Conservation (phyloP, 2,797 vertebrate species). For the Danio choprae region DNA sequence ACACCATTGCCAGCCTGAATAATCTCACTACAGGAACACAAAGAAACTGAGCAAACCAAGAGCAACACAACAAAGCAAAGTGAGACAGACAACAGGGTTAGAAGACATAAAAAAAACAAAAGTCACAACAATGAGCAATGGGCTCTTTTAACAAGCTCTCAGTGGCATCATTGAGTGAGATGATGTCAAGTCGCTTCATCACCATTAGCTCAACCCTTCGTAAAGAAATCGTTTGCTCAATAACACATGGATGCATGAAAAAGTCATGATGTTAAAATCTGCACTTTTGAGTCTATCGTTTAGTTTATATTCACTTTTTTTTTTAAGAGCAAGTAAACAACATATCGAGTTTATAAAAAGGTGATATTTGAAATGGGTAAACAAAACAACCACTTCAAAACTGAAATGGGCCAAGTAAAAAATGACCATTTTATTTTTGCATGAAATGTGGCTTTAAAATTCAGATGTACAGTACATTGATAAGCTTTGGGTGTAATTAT, state of each 20-base stretch:
- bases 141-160: neutral
- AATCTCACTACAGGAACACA: neutral
- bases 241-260: too few species aligned
- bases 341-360: too few species aligned
- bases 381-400: too few species aligned
- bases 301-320: too few species aligned
- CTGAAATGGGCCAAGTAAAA: too few species aligned
- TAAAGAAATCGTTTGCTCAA: neutral
- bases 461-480: too few species aligned
- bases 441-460: neutral
- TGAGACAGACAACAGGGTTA: neutral
- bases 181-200: slow-evolving; percentile 21
- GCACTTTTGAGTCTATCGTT: too few species aligned
- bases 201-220: slow-evolving; percentile 4
- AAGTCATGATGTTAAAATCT: too few species aligned
- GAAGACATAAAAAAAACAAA: neutral
- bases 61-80: neutral
- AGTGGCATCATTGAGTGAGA: slow-evolving; percentile 11
- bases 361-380: too few species aligned
- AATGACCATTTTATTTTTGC: neutral
- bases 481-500: neutral
- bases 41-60: neutral
- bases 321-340: too few species aligned
- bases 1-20: neutral
- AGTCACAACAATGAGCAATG: slow-evolving; percentile 17